A percentile compares a stretch with the other conserved stretches of the same genome.
These are phyloP conservation scores for Micrasema minimum DNA, from an alignment of 1,140 invertebrate genomes.

Conservation along the genomic window DNA sequence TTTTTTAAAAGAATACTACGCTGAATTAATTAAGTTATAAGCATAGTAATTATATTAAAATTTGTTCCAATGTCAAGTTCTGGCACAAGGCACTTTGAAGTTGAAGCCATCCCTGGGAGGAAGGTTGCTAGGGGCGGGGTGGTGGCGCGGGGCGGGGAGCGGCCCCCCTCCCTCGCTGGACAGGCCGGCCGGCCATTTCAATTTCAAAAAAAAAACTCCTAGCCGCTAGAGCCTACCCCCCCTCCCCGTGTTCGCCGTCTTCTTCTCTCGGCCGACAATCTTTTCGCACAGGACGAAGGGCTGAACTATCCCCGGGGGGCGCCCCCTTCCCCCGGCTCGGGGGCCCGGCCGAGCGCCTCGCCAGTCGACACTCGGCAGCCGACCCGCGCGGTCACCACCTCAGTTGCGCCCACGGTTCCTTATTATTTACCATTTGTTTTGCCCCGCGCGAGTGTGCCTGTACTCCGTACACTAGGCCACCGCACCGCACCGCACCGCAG, in stretches of 20 bases:
- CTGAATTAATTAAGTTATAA: background rate
- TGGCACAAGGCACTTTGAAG: constrained; percentile 15
- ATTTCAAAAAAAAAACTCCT: constrained; percentile 48
- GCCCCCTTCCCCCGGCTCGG: background rate
- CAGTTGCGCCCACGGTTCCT: constrained; percentile 17
- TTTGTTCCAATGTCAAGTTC: constrained; percentile 23
- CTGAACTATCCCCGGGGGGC: constrained; percentile 25
- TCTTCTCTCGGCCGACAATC: constrained; percentile 30
- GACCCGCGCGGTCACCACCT: constrained; percentile 45
- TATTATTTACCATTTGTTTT: constrained; percentile 32
- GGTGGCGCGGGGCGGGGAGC: background rate
- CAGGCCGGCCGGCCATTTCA: constrained; percentile 49
- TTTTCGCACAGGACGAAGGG: constrained; percentile 34
- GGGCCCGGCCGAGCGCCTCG: constrained; percentile 32
- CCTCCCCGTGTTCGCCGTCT: constrained; percentile 26
- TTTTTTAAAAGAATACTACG: no score
- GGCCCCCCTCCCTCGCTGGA: constrained; percentile 33
- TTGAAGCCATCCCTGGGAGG: constrained; percentile 24
- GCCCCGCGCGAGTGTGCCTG: no score
- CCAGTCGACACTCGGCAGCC: constrained; percentile 48
- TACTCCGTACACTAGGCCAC: no score
- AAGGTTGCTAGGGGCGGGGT: background rate
- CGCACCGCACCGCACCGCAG: background rate
- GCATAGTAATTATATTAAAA: constrained; percentile 14
- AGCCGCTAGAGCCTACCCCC: constrained; percentile 38